Evolutionary conservation across 2,113 vertebrate genomes (phyloP).

Genomic region (Chiloscyllium plagiosum): DNA sequence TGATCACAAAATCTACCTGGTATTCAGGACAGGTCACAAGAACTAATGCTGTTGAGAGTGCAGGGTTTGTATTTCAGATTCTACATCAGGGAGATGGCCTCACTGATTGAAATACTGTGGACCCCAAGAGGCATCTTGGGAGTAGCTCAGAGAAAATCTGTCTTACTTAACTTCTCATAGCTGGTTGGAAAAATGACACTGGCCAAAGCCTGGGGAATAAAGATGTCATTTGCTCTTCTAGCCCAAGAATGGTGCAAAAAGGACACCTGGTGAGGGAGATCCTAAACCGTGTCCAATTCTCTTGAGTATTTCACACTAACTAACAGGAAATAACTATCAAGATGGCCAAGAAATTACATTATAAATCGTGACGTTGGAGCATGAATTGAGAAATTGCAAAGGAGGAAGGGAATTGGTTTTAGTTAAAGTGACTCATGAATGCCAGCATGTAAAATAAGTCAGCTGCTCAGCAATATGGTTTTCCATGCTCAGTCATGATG

Average conservation of each 20-base stretch:
- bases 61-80: background rate
- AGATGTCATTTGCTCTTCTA: background rate
- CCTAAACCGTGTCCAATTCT: background rate
- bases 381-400: background rate
- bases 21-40: background rate
- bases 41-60: background rate
- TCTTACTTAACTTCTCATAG: background rate
- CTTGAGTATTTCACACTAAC: background rate
- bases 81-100: background rate
- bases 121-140: background rate
- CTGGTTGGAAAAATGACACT: background rate
- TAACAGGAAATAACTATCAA: too few relatives aligned
- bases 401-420: background rate
- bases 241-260: background rate
- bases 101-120: background rate
- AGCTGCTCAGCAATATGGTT: background rate
- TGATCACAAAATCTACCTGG: background rate
- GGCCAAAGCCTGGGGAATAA: background rate
- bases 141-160: background rate
- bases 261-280: background rate
- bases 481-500: background rate
- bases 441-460: background rate
- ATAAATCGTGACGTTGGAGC: background rate
- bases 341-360: too few relatives aligned
- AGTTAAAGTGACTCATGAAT: constrained; percentile 3